Evolutionary conservation across 1,140 invertebrate genomes (phyloP), one percentile per base, ranked within the genome.

Genomic region (Lepidurus apus): DNA sequence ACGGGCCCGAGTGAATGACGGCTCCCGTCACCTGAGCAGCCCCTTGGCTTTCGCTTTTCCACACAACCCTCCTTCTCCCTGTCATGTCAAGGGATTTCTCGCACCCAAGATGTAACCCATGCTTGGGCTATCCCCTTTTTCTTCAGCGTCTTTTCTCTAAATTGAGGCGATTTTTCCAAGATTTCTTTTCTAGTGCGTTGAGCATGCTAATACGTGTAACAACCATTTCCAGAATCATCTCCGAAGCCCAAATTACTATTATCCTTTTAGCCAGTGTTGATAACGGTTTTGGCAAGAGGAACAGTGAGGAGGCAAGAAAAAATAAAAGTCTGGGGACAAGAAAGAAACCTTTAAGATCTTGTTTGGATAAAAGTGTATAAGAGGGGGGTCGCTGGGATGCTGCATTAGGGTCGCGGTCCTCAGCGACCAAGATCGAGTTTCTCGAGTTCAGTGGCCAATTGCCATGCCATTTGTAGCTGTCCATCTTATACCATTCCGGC

Each of bases 361-460:
- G 53, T 65, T 65, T 65, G 53, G 53, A 65, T 65, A 65, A 65
- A 65, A 65, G 53, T 21, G 21, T 65, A 65, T 17, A 65, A 21
- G 13, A 21, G 53, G 53, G 45, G 17, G 45, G 53, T 65, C 53
- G 53, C 53, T 65, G 17, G 53, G 53, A 65, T 65, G 53, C 53
- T 65, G 53, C 53, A 65, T 65, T 65, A 65, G 53, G 53, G 53
- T 65, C 53, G 53, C 53, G 53, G 53, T 65, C 53, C 53, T 65
- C 9, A 65, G 8, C 17, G 21, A 13, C 53, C 9, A 65, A 65
- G 53, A 65, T 65, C 53, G 53, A 21, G 53, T 65, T 65, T 65
- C 53, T 7, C 13, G 53, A n/a, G 21, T 65, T 65, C 53, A 65
- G 53, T 65, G 53, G 53, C 53, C 53, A 65, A 65, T 65, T 65